These are phyloP conservation scores for Engraulis encrasicolus DNA, from an alignment of 2,113 vertebrate species.

Conservation along the genomic window DNA sequence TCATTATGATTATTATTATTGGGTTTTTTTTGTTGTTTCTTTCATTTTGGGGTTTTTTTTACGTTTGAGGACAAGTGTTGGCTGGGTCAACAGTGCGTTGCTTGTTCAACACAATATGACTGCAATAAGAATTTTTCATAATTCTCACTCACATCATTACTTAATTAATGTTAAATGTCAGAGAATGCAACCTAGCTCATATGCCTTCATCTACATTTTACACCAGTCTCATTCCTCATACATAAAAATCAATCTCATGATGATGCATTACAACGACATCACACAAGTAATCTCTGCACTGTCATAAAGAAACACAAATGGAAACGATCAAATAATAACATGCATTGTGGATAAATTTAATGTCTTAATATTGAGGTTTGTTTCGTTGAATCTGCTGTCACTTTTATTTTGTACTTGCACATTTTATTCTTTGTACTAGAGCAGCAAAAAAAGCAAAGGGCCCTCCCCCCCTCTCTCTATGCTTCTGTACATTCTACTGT, in stretches of 20 bases:
- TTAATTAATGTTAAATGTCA: conserved; percentile 12
- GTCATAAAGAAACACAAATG: background rate
- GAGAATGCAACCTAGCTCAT: background rate
- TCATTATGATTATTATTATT: background rate
- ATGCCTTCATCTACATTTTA: conserved; percentile 18
- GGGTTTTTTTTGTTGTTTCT: conserved; percentile 18
- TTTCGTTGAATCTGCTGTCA: background rate
- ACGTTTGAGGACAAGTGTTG: conserved; percentile 1
- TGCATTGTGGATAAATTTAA: background rate
- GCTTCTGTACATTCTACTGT: conserved; percentile 58
- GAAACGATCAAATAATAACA: background rate
- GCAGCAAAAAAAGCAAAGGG: conserved; percentile 61
- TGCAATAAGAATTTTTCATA: conserved; percentile 28
- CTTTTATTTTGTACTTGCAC: conserved; percentile 28
- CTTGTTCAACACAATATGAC: conserved; percentile 31
- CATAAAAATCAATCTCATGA: conserved; percentile 22
- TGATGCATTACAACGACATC: conserved; percentile 25
- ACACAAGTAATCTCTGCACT: conserved; percentile 26
- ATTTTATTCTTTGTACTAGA: conserved; percentile 64
- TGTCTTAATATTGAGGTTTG: background rate
- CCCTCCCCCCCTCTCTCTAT: conserved; percentile 40
- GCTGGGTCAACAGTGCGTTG: background rate
- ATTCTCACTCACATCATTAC: conserved; percentile 21
- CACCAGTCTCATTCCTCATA: conserved; percentile 28
- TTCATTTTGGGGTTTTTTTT: conserved; percentile 30